Conservation (phyloP, 2,113 vertebrate species). For the Coptodon bakossiorum region DNA sequence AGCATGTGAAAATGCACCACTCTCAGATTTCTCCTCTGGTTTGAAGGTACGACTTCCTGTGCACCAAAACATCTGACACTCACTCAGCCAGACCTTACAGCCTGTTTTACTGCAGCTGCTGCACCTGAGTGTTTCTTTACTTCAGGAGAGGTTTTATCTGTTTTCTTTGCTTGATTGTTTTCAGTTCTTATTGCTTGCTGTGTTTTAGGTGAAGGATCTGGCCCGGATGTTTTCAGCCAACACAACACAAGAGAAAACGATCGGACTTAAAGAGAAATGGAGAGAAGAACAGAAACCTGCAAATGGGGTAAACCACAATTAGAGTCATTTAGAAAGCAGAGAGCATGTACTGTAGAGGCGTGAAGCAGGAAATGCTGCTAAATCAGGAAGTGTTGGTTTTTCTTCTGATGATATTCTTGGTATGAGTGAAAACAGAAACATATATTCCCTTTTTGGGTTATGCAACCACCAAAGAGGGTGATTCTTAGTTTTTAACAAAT, state of each 20-base stretch:
- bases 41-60: neutral
- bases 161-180: neutral
- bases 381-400: neutral
- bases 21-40: neutral
- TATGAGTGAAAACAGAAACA: neutral
- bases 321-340: neutral
- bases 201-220: slow-evolving; percentile 25
- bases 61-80: accelerated
- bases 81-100: accelerated
- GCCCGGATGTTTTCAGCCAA: neutral
- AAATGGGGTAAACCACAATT: accelerated
- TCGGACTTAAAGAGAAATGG: neutral
- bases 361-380: neutral
- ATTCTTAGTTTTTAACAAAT: neutral
- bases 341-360: neutral
- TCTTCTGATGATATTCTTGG: neutral
- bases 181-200: neutral
- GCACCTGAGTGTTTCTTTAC: neutral
- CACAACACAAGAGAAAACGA: neutral
- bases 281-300: neutral
- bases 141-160: accelerated
- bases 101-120: neutral
- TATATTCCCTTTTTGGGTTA: neutral
- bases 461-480: neutral
- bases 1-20: neutral